These are phyloP conservation scores for Girardinus metallicus DNA, from an alignment of 2,797 vertebrate species.

Conservation along the genomic window DNA sequence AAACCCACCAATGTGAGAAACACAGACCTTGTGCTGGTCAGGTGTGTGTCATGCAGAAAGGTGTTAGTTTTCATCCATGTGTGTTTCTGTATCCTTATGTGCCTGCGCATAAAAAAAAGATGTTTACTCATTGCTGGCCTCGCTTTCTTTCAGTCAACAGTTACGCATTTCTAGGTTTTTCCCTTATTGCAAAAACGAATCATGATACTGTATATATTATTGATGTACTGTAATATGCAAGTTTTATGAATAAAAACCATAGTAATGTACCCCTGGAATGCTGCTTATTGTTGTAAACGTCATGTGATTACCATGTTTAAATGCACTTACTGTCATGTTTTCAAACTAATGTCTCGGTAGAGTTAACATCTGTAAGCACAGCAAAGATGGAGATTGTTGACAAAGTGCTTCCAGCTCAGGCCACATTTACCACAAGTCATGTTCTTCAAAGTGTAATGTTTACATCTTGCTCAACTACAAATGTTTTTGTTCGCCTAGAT, in stretches of 20 bases:
- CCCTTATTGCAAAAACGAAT: conserved; percentile 56
- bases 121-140: conserved; percentile 59
- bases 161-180: conserved; percentile 63
- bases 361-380: conserved; percentile 11
- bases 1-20: conserved; percentile 58
- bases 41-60: conserved; percentile 49
- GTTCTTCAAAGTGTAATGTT: conserved; percentile 19
- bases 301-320: neutral
- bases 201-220: conserved; percentile 60
- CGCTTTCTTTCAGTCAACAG: conserved; percentile 42
- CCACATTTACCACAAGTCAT: conserved; percentile 17
- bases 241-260: conserved; percentile 73
- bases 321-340: conserved; percentile 11
- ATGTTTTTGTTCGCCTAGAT: conserved; percentile 6
- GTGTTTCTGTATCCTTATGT: conserved; percentile 45
- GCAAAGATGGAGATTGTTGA: conserved; percentile 6
- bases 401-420: conserved; percentile 1
- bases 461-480: neutral
- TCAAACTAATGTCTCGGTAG: conserved; percentile 3
- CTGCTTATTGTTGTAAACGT: neutral
- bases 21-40: conserved; percentile 44
- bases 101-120: conserved; percentile 21
- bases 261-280: neutral
- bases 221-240: conserved; percentile 72
- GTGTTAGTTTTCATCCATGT: conserved; percentile 26